A percentile compares a stretch with the other conserved stretches of the same genome.
Conservation (phyloP, 2,888 invertebrate genomes). For the Idaea biselata region DNA sequence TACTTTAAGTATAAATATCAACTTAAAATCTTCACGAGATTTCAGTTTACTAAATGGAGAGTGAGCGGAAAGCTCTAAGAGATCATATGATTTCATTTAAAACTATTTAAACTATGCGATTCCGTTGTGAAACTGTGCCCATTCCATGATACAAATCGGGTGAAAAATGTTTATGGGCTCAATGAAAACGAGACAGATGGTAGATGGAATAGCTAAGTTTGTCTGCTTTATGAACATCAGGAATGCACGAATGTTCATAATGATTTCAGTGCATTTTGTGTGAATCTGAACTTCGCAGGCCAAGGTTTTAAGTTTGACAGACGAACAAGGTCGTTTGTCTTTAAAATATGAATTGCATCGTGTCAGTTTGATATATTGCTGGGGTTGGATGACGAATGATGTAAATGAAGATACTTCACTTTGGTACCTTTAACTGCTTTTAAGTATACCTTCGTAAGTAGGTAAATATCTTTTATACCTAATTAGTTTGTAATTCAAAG, state of each 20-base stretch:
- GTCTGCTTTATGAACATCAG: background rate
- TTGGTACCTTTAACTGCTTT: too few relatives aligned
- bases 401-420: background rate
- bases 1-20: too few relatives aligned
- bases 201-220: constrained; percentile 21
- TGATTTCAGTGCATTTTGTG: background rate
- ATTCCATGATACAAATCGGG: constrained; percentile 30
- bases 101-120: constrained; percentile 10
- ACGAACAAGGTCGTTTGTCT: constrained; percentile 47
- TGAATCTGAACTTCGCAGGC: constrained; percentile 49
- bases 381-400: constrained; percentile 5
- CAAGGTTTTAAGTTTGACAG: constrained; percentile 50
- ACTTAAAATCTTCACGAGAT: too few relatives aligned
- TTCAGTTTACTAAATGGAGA: too few relatives aligned
- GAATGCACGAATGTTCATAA: background rate
- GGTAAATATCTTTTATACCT: background rate
- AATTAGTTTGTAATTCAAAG: background rate
- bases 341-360: constrained; percentile 19
- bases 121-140: constrained; percentile 16
- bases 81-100: background rate
- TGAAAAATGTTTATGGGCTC: constrained; percentile 38
- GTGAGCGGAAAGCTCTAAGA: background rate
- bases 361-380: constrained; percentile 11
- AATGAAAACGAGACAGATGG: constrained; percentile 36
- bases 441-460: too few relatives aligned